Evolutionary conservation across 2,797 vertebrate species (phyloP), one percentile per base, ranked within the genome.

Genomic region (Eulemur coronatus): DNA sequence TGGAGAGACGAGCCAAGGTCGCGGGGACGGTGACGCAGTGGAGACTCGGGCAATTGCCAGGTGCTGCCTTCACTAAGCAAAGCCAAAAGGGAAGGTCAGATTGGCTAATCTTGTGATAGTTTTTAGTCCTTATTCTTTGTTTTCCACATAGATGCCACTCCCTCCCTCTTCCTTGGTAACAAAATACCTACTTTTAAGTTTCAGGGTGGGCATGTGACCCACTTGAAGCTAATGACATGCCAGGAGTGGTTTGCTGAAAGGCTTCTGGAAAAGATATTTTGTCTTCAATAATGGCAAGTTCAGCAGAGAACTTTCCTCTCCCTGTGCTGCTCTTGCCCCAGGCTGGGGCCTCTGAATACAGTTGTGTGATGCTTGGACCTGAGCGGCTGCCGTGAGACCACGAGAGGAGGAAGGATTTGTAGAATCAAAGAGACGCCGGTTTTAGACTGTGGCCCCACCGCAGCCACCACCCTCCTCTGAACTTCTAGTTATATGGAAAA

Each of bases 21-120:
- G 26, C 0, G 2, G n/a, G 48, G 2, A 33, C 48, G 63, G 65
- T 24, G 28, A 20, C 2, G 2, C 67, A 20, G 18, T 22, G 9
- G 69, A 81, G 81, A 8, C 15, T 11, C 50, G 78, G 78, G 55
- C 33, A 7, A 0, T 2, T 22, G 28, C 41, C 35, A 38, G 79
- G 9, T 41, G 38, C 65, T 50, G 22, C 65, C 35, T 61, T 85
- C 35, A 33, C 28, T 33, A 43, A 79, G 55, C 52, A 35, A 63
- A 65, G 24, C 50, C 91, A 82, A 46, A 57, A 50, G 14, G 41
- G 35, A 79, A 86, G 35, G 33, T 33, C 38, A 26, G 46, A 61
- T 35, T 65, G 87, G 46, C 67, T 52, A 28, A 33, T 1, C n/a
- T 57, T 35, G 8, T 22, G 30, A 46, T 14, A 14, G 33, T 48